Base-by-base conservation (phyloP, 1,140 invertebrate genomes). In the Lethrus apterus region DNA sequence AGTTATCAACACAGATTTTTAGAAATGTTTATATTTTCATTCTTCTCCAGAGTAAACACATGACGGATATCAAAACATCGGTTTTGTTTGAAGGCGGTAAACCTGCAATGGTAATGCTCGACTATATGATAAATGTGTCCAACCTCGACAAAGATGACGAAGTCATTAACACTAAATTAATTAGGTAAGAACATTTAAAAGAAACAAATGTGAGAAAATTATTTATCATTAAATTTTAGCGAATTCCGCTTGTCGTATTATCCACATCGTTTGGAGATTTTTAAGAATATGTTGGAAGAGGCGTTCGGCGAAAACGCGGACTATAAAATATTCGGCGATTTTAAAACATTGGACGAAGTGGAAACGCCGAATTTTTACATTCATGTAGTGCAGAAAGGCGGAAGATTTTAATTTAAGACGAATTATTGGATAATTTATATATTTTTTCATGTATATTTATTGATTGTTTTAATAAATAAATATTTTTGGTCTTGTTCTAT, bases 191-290 rank as follows among this genome's bases (percentile, higher is more conserved):
- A n/a, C n/a, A n/a, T n/a, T n/a, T n/a, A n/a, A n/a, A n/a, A n/a
- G n/a, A n/a, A 29, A 33, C 4, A 4, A 33, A 13, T 10, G 5
- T 24, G 7, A 4, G 24, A 19, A 5, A 10, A 7, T n/a, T n/a
- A n/a, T n/a, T n/a, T n/a, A n/a, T n/a, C n/a, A n/a, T 55, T 45
- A 59, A 34, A 54, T 74, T 75, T 48, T 61, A 88, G 80, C 58
- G 79, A 87, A 58, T 93, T 92, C 68, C 76, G 88, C 9, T 67
- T 92, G 10, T 89, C 86, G 3, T 93, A 91, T 61, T 90, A 88
- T 69, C 89, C 89, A 3, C 88, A 92, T 57, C 76, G 75, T 32
- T 64, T 91, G 38, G 70, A 78, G 7, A 67, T 71, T 1, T 92
- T 93, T 65, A 79, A 73, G 1, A 56, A 72, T 2, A 81, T 90